These are phyloP conservation scores for Lucinisca nassula DNA, from an alignment of 2,888 invertebrate species.

Conservation along the genomic window DNA sequence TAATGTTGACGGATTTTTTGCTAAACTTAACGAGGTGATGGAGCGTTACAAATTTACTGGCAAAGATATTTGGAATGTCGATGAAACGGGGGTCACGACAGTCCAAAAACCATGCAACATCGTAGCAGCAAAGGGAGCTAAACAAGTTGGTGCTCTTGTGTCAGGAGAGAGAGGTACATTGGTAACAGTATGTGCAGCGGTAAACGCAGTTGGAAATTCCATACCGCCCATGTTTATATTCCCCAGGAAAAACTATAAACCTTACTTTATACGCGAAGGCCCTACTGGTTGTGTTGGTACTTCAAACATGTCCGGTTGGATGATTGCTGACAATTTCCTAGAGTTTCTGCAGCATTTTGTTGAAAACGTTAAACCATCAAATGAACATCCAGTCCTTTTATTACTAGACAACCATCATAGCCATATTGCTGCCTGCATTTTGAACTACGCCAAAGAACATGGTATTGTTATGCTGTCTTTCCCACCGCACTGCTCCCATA, in stretches of 20 bases:
- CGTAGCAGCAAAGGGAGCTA: constrained; percentile 52
- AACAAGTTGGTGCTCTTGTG: constrained; percentile 64
- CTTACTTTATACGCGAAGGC: constrained; percentile 36
- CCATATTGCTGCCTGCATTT: constrained; percentile 59
- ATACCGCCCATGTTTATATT: constrained; percentile 64
- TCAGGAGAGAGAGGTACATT: constrained; percentile 60
- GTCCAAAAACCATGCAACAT: constrained; percentile 58
- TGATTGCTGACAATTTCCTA: constrained; percentile 76
- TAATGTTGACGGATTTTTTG: constrained; percentile 46
- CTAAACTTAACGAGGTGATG: constrained; percentile 53
- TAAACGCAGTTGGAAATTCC: constrained; percentile 53
- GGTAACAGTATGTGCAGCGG: constrained; percentile 40
- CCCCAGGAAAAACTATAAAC: constrained; percentile 41
- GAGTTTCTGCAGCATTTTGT: constrained; percentile 81
- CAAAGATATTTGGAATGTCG: constrained; percentile 56
- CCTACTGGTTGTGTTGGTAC: constrained; percentile 38
- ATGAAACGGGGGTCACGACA: constrained; percentile 66
- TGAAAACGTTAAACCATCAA: constrained; percentile 72
- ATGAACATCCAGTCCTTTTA: constrained; percentile 76
- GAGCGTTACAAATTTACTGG: constrained; percentile 38
- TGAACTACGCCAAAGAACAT: constrained; percentile 83
- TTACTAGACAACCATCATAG: constrained; percentile 83
- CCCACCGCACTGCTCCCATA: constrained; percentile 78
- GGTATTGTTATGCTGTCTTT: constrained; percentile 87
- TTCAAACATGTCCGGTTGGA: constrained; percentile 77